Evolutionary conservation across 2,113 vertebrate genomes (phyloP).

Genomic region (Pseudorhombus dupliciocellatus): DNA sequence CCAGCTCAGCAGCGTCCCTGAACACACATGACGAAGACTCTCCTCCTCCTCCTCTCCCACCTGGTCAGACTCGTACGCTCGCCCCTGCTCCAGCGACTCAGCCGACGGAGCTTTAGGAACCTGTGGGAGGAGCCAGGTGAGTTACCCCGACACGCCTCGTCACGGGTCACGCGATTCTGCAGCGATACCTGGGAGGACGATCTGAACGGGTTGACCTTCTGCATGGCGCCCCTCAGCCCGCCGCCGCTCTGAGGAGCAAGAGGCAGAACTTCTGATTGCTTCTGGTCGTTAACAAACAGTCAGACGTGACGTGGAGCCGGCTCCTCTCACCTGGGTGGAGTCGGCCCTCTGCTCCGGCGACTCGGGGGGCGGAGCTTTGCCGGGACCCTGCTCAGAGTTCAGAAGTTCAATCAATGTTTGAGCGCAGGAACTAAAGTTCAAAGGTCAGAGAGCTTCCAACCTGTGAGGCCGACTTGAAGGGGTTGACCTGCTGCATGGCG

Average conservation of each 20-base stretch:
- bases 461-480: slow-evolving; percentile 68
- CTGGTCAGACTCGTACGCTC: slow-evolving; percentile 30
- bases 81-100: slow-evolving; percentile 43
- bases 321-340: slow-evolving; percentile 61
- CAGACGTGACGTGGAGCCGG: no score
- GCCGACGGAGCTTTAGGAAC: slow-evolving; percentile 36
- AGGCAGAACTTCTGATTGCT: no score
- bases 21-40: no score
- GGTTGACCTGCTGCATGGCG: slow-evolving; percentile 70
- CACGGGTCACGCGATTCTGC: no score
- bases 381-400: neutral
- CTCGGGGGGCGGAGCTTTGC: slow-evolving; percentile 39
- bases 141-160: neutral
- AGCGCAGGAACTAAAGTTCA: no score
- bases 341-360: slow-evolving; percentile 39
- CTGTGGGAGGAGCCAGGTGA: slow-evolving; percentile 32
- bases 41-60: slow-evolving; percentile 12
- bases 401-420: neutral
- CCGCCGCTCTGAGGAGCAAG: slow-evolving; percentile 55
- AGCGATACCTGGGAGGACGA: slow-evolving; percentile 68
- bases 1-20: no score
- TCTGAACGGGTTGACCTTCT: slow-evolving; percentile 73
- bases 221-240: slow-evolving; percentile 55
- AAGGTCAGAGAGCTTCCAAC: slow-evolving; percentile 19
- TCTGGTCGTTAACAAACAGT: no score